Percentiles rank a stretch among this genome's conserved stretches.
These are phyloP conservation scores for Meliscaeva auricollis DNA, from an alignment of 2,888 invertebrate genomes.

Conservation along the genomic window DNA sequence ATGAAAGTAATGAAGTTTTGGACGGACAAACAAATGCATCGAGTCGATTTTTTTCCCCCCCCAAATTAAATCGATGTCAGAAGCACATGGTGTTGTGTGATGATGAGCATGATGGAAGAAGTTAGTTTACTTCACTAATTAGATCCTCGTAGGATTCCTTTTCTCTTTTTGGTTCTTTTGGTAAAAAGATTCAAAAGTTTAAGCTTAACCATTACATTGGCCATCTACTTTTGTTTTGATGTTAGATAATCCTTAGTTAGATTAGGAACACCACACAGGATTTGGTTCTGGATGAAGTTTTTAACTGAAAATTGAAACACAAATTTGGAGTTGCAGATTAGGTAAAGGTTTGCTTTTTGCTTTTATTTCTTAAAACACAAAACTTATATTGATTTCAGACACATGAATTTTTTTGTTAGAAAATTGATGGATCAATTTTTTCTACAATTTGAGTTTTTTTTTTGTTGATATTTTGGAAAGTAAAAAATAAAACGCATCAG, in stretches of 20 bases:
- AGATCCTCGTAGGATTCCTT: neutral
- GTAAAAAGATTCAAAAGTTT: constrained; percentile 6
- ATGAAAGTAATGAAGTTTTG: constrained; percentile 21
- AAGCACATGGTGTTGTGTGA: neutral
- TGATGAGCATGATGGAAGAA: neutral
- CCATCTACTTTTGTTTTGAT: neutral
- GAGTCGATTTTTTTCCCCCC: neutral
- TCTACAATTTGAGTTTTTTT: no score
- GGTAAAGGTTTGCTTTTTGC: no score
- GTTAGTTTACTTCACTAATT: neutral
- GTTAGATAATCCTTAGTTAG: neutral
- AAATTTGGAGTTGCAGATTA: no score
- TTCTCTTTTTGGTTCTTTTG: neutral
- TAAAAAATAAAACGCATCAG: no score
- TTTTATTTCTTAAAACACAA: no score
- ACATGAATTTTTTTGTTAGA: no score
- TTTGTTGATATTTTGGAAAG: no score
- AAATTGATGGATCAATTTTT: no score
- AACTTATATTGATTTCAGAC: no score
- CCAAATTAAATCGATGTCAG: constrained; percentile 10
- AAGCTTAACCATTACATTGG: neutral
- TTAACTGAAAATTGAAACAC: no score
- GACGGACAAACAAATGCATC: neutral
- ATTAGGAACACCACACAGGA: neutral
- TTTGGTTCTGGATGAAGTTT: neutral